A percentile compares a stretch with the other conserved stretches of the same genome.
phyloP scores from a whole-genome alignment of 2,113 vertebrate genomes.

The Dromaius novaehollandiae region DNA sequence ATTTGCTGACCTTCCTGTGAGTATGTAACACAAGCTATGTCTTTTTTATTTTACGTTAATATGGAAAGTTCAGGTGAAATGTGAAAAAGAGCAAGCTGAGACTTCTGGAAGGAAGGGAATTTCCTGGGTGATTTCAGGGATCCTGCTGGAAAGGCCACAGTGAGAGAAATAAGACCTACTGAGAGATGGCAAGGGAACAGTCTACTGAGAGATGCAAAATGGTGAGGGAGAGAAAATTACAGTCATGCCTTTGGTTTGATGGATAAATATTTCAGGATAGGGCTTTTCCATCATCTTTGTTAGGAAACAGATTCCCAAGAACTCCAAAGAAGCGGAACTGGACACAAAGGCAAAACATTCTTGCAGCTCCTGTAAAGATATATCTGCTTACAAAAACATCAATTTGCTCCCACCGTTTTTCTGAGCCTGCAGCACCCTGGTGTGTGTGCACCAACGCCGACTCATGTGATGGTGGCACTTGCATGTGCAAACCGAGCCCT shows the following conservation, averaged over 20 bases:
- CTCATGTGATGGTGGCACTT: not conserved
- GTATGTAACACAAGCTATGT: not conserved
- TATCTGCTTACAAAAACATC: not conserved
- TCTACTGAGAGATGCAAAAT: not conserved
- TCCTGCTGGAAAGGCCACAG: not conserved
- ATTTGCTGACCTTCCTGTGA: not conserved
- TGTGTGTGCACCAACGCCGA: accelerated
- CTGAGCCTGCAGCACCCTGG: not conserved
- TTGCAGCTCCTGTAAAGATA: not conserved
- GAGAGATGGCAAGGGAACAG: not conserved
- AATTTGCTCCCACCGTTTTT: not conserved
- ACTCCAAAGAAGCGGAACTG: not conserved
- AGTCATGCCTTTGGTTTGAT: not conserved
- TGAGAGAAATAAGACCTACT: not conserved
- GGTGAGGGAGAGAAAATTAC: not conserved
- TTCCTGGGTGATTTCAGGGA: not conserved
- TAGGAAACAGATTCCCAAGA: not conserved
- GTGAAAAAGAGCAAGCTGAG: not conserved
- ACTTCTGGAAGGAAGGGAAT: not conserved
- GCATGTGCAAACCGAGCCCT: not conserved
- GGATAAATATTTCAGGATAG: not conserved
- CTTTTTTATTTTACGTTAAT: not conserved
- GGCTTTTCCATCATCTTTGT: not conserved
- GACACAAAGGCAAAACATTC: not conserved
- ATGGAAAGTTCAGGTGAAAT: not conserved